phyloP scores from a whole-genome alignment of 2,888 invertebrate species.

The Meteorus colon region DNA sequence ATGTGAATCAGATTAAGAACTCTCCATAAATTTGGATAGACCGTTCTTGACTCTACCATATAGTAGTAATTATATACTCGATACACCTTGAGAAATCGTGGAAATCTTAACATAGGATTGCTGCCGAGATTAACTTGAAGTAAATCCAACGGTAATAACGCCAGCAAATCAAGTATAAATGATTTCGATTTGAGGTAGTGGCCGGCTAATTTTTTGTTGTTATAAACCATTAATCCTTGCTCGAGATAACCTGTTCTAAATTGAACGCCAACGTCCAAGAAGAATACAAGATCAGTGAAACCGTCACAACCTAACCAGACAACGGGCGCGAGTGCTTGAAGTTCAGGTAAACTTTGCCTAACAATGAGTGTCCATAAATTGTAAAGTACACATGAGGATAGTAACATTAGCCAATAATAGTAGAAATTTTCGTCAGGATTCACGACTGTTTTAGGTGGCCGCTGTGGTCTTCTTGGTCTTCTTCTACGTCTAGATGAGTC shows the following conservation, averaged over 20 bases:
- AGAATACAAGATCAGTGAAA: slow-evolving; percentile 89
- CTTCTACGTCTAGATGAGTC: slow-evolving; percentile 76
- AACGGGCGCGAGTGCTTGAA: slow-evolving; percentile 82
- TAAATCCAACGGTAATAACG: slow-evolving; percentile 90
- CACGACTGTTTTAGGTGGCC: slow-evolving; percentile 87
- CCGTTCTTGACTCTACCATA: slow-evolving; percentile 95
- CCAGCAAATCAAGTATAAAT: slow-evolving; percentile 88
- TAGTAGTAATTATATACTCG: slow-evolving; percentile 94
- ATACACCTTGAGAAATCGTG: slow-evolving; percentile 92
- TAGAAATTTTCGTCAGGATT: slow-evolving; percentile 97
- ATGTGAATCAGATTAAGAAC: slow-evolving; percentile 97
- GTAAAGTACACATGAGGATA: slow-evolving; percentile 92
- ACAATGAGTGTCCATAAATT: slow-evolving; percentile 97
- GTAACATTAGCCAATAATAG: slow-evolving; percentile 94
- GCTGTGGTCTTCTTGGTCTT: slow-evolving; percentile 80
- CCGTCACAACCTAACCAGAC: slow-evolving; percentile 90
- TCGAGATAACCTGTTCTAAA: slow-evolving; percentile 95
- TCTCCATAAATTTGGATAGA: slow-evolving; percentile 96
- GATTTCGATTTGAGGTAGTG: slow-evolving; percentile 90
- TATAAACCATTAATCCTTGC: slow-evolving; percentile 95
- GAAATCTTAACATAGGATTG: slow-evolving; percentile 91
- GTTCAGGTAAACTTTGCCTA: slow-evolving; percentile 93
- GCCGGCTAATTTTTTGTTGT: slow-evolving; percentile 90
- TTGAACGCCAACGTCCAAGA: slow-evolving; percentile 92
- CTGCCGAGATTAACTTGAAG: slow-evolving; percentile 87